Base-by-base conservation (phyloP, 2,113 vertebrate genomes). In the Heterochromis multidens region DNA sequence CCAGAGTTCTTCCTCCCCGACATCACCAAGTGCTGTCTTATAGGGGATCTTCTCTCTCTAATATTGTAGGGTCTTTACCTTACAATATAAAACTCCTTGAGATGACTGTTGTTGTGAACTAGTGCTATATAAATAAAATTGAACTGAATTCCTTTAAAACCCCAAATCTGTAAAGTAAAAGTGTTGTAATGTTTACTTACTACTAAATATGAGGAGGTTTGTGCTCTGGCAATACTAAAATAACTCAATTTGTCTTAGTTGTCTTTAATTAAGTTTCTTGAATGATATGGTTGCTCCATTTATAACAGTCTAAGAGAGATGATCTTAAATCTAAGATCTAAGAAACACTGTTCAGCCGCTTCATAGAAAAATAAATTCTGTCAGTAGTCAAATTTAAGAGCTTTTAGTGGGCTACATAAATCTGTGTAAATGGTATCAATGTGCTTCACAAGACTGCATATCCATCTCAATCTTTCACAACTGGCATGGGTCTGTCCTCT, bases 271-370 rank as follows among this genome's bases (percentile, higher is more conserved):
- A 27, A 72, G 16, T 49, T 25, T 72, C 16, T 46, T 49, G 9
- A 72, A 49, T 25, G 10, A 16, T 67, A 29, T 1, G 23, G 16
- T 37, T 4, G 14, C 19, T 72, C 25, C 43, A 21, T 72, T 49
- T 11, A 0, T 17, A 9, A 25, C 9, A 17, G 9, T 2, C 31
- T 35, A 25, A 1, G 19, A 21, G 0, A 49, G 9, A n/a, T n/a
- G n/a, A n/a, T n/a, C n/a, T n/a, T n/a, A n/a, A 72, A 27, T 29
- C 23, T 49, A 13, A 72, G 67, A 3, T 27, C 23, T 14, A 3
- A 25, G 23, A 9, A 25, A 49, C 40, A 29, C 21, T 72, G 67
- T 49, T 72, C 43, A 72, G 67, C 40, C 52, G 25, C 49, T 29
- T 7, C 16, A 72, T 27, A 21, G 16, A 49, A 29, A 46, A 72